Evolutionary conservation across 2,888 invertebrate genomes (phyloP).

Genomic region (Miltochrista miniata): DNA sequence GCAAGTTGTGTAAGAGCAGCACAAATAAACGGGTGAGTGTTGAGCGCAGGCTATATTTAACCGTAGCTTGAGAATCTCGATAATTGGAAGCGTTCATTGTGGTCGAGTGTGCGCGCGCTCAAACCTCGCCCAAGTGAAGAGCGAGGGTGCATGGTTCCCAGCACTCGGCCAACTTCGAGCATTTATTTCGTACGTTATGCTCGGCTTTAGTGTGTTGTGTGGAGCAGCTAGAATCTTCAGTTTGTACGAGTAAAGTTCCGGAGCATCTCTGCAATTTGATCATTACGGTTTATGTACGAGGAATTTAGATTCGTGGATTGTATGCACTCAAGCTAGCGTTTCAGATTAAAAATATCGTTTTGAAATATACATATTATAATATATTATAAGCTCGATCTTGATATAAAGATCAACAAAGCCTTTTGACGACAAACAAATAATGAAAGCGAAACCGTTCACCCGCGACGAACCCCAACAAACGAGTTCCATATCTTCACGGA

Average conservation of each 20-base stretch:
- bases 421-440: not conserved
- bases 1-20: not conserved
- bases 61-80: constrained; percentile 17
- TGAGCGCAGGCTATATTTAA: constrained; percentile 3
- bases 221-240: constrained; percentile 8
- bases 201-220: constrained; percentile 12
- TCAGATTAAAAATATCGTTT: no score
- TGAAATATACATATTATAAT: no score
- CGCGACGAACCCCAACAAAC: constrained; percentile 13
- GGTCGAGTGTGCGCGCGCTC: constrained; percentile 25
- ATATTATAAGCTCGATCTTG: no score
- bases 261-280: not conserved
- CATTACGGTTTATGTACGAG: not conserved
- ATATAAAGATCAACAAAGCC: no score
- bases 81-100: constrained; percentile 32
- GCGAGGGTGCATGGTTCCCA: constrained; percentile 10
- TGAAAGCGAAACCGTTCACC: constrained; percentile 6
- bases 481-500: constrained; percentile 31
- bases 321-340: not conserved
- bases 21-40: constrained; percentile 5
- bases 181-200: constrained; percentile 20
- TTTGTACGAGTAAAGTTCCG: not conserved
- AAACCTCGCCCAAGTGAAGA: constrained; percentile 9
- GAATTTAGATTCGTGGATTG: not conserved
- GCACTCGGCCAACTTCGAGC: constrained; percentile 16